Evolutionary conservation across 2,888 invertebrate genomes (phyloP), one percentile per base, ranked within the genome.

Genomic region (Onchidella celtica): DNA sequence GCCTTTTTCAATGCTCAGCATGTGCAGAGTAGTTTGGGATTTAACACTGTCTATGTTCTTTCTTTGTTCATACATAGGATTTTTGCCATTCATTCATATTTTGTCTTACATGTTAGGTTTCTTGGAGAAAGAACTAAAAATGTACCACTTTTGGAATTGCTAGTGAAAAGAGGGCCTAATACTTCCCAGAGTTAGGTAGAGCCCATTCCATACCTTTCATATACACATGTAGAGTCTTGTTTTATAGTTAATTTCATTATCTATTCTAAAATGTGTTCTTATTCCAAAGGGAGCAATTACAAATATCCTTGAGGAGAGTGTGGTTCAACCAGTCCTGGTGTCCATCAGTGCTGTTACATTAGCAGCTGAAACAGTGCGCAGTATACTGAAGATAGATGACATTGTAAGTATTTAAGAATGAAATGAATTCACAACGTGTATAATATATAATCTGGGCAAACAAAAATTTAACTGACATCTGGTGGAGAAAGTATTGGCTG

Each of bases 351-450:
- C 98, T 72, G 96, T 99, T 87, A 97, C 96, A 79, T 95, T 99
- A 89, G 97, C 99, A 85, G 96, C 99, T 0, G 99, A 99, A 95
- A 99, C 99, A 74, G 97, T 99, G 85, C 96, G 99, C 90, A 97
- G 98, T 89, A 99, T 99, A 94, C 95, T 99, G 92, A 99, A 99
- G 95, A 99, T 99, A 91, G 99, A 99, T 94, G 99, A 99, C 94
- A 99, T 99, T 94, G 98, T 99, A 89, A 92, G 91, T 85, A 32
- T 47, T 29, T 57, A 27, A 24, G 9, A 11, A 17, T 47, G 9
- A 47, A 47, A 6, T 47, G 17, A 11, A 17, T 47, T 47, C 17
- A 47, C 17, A 6, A n/a, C 17, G 47, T 47, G 47, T 47, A 47
- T 47, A 47, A 17, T 47, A 47, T 11, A 47, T 11, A 47, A 47